phyloP scores from a whole-genome alignment of 2,888 invertebrate species.

The Chloroclysta siterata region DNA sequence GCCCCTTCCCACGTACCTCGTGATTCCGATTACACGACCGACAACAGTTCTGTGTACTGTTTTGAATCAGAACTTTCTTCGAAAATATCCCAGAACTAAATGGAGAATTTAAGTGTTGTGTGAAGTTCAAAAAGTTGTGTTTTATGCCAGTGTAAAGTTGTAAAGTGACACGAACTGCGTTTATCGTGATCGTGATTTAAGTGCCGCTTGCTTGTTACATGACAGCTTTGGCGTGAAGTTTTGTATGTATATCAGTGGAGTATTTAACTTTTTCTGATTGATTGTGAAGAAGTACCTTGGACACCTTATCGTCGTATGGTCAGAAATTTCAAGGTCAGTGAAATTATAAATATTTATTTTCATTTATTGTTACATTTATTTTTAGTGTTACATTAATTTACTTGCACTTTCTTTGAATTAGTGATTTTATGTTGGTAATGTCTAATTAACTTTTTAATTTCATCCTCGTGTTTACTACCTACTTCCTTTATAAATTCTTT shows the following conservation, averaged over 20 bases:
- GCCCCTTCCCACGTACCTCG: constrained; percentile 47
- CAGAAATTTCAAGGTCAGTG: constrained; percentile 50
- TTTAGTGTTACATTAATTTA: constrained; percentile 9
- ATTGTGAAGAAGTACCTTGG: constrained; percentile 41
- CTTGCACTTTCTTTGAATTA: neutral
- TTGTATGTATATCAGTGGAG: constrained; percentile 53
- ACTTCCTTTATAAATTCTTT: constrained; percentile 35
- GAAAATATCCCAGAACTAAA: constrained; percentile 10
- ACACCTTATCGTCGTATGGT: constrained; percentile 42
- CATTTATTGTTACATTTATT: constrained; percentile 12
- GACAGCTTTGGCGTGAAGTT: constrained; percentile 54
- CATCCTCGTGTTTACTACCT: constrained; percentile 13
- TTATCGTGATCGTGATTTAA: constrained; percentile 59
- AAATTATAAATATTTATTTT: neutral
- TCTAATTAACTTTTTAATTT: constrained; percentile 10
- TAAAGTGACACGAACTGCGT: constrained; percentile 54
- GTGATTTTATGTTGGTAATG: neutral
- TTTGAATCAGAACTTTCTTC: constrained; percentile 30
- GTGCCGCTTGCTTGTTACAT: constrained; percentile 60
- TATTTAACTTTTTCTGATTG: constrained; percentile 56
- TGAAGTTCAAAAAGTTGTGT: constrained; percentile 62
- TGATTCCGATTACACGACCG: constrained; percentile 64
- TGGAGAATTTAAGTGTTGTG: constrained; percentile 63
- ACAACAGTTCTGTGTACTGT: constrained; percentile 70
- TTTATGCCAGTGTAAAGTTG: constrained; percentile 55